Evolutionary conservation across 2,888 invertebrate species (phyloP).

Genomic region (Iphiclides podalirius): DNA sequence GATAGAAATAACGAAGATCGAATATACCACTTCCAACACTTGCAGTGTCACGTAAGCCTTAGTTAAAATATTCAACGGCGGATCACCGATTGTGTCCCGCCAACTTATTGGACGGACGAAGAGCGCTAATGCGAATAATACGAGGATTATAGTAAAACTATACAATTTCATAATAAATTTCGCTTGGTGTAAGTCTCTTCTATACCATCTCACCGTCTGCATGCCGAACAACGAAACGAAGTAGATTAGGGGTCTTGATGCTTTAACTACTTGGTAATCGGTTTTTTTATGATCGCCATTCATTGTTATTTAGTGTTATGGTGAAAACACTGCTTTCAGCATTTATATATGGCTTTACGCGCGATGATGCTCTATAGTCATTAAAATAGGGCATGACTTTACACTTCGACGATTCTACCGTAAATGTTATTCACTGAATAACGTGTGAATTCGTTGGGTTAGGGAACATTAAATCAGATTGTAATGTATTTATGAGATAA

Average conservation of each 20-base stretch:
- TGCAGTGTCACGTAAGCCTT: slow-evolving; percentile 39
- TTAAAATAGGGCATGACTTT: slow-evolving; percentile 30
- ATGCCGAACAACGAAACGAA: slow-evolving; percentile 45
- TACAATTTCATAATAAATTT: slow-evolving; percentile 38
- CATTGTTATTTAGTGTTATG: slow-evolving; percentile 26
- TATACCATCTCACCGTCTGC: slow-evolving; percentile 39
- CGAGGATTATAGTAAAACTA: slow-evolving; percentile 35
- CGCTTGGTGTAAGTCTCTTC: slow-evolving; percentile 31
- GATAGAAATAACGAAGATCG: slow-evolving; percentile 38
- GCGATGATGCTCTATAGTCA: slow-evolving; percentile 26
- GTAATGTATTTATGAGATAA: background rate
- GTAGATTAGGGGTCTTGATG: slow-evolving; percentile 46
- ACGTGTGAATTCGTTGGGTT: no score
- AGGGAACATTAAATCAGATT: no score
- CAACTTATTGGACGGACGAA: slow-evolving; percentile 41
- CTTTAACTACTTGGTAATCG: slow-evolving; percentile 35
- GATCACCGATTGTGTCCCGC: slow-evolving; percentile 41
- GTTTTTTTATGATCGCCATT: slow-evolving; percentile 22
- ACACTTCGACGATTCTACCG: background rate
- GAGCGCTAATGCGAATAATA: slow-evolving; percentile 27
- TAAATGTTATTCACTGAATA: background rate
- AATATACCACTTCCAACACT: slow-evolving; percentile 41
- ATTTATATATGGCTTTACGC: slow-evolving; percentile 4
- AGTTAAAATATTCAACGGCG: slow-evolving; percentile 49
- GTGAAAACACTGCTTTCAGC: slow-evolving; percentile 27